phyloP scores from a whole-genome alignment of 2,113 vertebrate species.

The Myotis brandtii region DNA sequence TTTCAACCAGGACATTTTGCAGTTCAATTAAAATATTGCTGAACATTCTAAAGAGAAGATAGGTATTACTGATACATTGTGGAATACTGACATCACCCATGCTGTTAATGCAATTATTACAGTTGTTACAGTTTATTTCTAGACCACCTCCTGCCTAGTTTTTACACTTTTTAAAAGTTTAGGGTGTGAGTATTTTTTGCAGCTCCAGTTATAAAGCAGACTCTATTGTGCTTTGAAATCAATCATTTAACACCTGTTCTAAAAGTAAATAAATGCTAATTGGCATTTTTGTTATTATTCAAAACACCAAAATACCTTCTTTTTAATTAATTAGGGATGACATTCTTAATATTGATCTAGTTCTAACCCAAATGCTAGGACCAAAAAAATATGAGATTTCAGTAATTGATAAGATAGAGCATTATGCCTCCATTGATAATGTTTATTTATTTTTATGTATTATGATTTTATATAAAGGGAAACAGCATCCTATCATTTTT shows the following conservation, averaged over 20 bases:
- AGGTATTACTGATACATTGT: not conserved
- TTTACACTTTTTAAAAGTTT: constrained; percentile 5
- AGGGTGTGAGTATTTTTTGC: constrained; percentile 41
- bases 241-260: constrained; percentile 66
- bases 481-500: not conserved
- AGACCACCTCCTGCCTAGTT: not conserved
- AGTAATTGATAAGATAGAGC: not conserved
- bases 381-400: not conserved
- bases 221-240: constrained; percentile 49
- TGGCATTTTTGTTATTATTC: constrained; percentile 53
- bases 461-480: constrained; percentile 5
- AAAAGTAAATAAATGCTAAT: constrained; percentile 73
- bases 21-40: not conserved
- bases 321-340: constrained; percentile 51
- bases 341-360: not conserved
- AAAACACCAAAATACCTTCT: constrained; percentile 37
- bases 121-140: not conserved
- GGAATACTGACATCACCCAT: too few species aligned
- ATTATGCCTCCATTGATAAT: not conserved
- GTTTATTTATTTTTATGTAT: not conserved
- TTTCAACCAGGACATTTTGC: not conserved
- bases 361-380: not conserved
- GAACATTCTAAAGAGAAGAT: not conserved
- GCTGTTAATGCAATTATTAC: not conserved
- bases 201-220: constrained; percentile 41